phyloP scores from a whole-genome alignment of 2,797 vertebrate genomes.

The Hylomyscus alleni region DNA sequence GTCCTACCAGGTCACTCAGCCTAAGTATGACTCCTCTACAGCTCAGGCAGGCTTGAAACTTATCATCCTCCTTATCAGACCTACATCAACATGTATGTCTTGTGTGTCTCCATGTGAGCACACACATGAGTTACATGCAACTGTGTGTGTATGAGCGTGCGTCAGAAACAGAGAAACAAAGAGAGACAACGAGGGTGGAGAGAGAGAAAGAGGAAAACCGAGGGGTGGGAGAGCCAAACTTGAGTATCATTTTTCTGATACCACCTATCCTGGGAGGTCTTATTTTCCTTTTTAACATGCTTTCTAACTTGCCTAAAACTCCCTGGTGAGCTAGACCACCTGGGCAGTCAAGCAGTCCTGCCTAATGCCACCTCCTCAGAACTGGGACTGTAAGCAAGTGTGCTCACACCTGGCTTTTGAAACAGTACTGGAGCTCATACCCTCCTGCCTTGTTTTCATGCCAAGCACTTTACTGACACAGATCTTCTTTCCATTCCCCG shows the following conservation, averaged over 20 bases:
- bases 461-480: too few species aligned
- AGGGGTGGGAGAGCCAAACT: too few species aligned
- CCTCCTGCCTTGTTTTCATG: accelerated
- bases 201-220: not conserved
- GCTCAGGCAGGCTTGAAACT: not conserved
- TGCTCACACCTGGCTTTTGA: not conserved
- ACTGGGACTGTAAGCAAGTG: not conserved
- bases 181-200: not conserved
- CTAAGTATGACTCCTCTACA: not conserved
- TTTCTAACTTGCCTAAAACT: not conserved
- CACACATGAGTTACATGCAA: not conserved
- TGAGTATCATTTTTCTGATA: not conserved
- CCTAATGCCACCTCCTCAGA: too few species aligned
- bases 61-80: not conserved
- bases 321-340: not conserved
- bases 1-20: not conserved
- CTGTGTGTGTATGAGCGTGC: not conserved
- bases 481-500: not conserved
- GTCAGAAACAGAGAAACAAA: not conserved
- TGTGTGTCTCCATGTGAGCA: not conserved
- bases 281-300: not conserved
- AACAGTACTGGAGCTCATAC: too few species aligned
- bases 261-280: not conserved
- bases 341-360: not conserved
- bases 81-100: not conserved